Evolutionary conservation across 1,140 invertebrate species (phyloP), one percentile per base, ranked within the genome.

Genomic region (Adelges cooleyi): DNA sequence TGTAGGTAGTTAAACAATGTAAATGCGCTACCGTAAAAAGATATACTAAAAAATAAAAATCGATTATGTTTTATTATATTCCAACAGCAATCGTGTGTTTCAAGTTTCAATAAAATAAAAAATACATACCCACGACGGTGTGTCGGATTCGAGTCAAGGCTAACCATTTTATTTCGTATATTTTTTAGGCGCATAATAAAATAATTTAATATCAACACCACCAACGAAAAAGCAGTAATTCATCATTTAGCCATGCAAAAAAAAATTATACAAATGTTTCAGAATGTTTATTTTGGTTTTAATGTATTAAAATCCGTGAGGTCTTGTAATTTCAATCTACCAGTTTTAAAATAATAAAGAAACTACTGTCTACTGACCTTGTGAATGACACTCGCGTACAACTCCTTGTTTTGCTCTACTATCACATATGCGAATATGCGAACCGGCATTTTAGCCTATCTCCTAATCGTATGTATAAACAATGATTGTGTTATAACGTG

Each of bases 331-430:
- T n/a, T 62, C 38, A 62, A 11, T 46, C 27, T 23, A 20, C 33
- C 20, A 17, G 18, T 48, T 62, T 62, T 25, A 46, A 62, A 62
- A 48, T 46, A 29, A 62, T 42, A 59, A n/a, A n/a, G n/a, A n/a
- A n/a, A n/a, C n/a, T n/a, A n/a, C n/a, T n/a, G n/a, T n/a, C n/a
- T 15, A 48, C 22, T 62, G 44, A 62, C 56, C 56, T 62, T 62
- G 56, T 10, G 23, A 62, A 62, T 46, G 56, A 62, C 56, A 62
- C 40, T 62, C 25, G 42, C 56, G 17, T 46, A 25, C 13, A 17
- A 46, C 25, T 48, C 22, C 42, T 62, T 62, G 56, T 62, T 62
- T 59, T 62, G 25, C 46, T 62, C 17, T 48, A 11, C n/a, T 46
- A 62, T 62, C 56, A 29, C 42, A 62, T 48, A 62, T 3, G n/a